Base-by-base conservation (phyloP, 2,888 invertebrate genomes). In the Orthonevra nobilis region DNA sequence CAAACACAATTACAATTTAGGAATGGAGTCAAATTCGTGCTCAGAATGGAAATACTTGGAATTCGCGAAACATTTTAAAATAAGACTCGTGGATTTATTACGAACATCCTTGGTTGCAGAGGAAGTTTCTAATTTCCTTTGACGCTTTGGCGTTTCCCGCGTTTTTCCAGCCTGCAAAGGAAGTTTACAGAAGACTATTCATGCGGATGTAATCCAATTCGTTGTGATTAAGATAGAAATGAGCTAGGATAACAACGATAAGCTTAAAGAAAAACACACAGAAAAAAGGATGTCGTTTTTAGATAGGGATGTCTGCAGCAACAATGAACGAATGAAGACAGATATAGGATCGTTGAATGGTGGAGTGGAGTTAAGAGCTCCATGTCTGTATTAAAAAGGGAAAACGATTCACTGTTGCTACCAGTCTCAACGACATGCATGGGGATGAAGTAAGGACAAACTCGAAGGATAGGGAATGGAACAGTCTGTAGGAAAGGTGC, bases 121-220 rank as follows among this genome's bases (percentile, higher is more conserved):
- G 28, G 28, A 46, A 46, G 7, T 23, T 23, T 36, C 36, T n/a
- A 52, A 36, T 17, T 17, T 19, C 10, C 14, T 38, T 28, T 56
- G 15, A 44, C 14, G 15, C 26, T 14, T 10, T 44, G n/a, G n/a
- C 14, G 26, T 44, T 44, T 23, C 19, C 20, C 12, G 4, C 4
- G 9, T 12, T 44, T 20, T 10, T 12, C 5, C n/a, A 2, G 2
- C 17, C 5, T 7, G 40, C 17, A 40, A 23, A 7, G n/a, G 2
- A 46, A n/a, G 14, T 32, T 4, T 10, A 32, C 15, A 6, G 9
- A 20, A n/a, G 17, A 28, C 19, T 17, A 12, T 61, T 17, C 38
- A 15, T 32, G 42, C 26, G 44, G 12, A 10, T 52, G 32, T 64
- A 44, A 64, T 64, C 26, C 42, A 50, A 64, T 42, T 64, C 64